Evolutionary conservation across 2,797 vertebrate genomes (phyloP).

Genomic region (Bothrops alternatus): DNA sequence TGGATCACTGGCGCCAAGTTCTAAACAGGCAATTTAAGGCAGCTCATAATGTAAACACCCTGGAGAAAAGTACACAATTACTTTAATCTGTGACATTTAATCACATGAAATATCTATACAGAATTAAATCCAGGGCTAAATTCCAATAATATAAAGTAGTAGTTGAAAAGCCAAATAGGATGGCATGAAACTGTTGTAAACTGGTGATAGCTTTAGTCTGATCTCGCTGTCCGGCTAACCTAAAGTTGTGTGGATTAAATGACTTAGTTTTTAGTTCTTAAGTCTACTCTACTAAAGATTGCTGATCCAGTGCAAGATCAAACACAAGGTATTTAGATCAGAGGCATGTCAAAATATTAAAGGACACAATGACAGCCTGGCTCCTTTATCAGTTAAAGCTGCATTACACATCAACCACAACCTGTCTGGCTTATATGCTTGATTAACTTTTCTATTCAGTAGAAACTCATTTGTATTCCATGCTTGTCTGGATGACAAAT

Average conservation of each 20-base stretch:
- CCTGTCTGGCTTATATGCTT: constrained; percentile 68
- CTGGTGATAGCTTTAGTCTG: neutral
- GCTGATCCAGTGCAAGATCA: constrained; percentile 82
- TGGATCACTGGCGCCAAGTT: constrained; percentile 24
- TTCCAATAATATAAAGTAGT: neutral
- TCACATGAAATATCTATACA: constrained; percentile 19
- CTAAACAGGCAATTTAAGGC: constrained; percentile 42
- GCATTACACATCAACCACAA: constrained; percentile 67
- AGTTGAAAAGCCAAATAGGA: neutral
- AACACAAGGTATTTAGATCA: constrained; percentile 71
- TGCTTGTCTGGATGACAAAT: constrained; percentile 70
- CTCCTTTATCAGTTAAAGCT: constrained; percentile 61
- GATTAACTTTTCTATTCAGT: constrained; percentile 65
- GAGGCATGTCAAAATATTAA: constrained; percentile 65
- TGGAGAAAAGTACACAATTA: neutral
- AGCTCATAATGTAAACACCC: constrained; percentile 38
- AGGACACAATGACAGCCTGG: constrained; percentile 63
- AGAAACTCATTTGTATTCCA: constrained; percentile 65
- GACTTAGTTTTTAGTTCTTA: constrained; percentile 38
- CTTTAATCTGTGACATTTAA: constrained; percentile 43
- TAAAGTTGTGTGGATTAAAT: constrained; percentile 31
- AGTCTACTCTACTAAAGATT: constrained; percentile 51
- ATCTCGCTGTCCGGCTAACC: neutral
- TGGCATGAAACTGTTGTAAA: neutral
- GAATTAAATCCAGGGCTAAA: constrained; percentile 10